Evolutionary conservation across 2,888 invertebrate genomes (phyloP).

Genomic region (Melinaea menophilus): DNA sequence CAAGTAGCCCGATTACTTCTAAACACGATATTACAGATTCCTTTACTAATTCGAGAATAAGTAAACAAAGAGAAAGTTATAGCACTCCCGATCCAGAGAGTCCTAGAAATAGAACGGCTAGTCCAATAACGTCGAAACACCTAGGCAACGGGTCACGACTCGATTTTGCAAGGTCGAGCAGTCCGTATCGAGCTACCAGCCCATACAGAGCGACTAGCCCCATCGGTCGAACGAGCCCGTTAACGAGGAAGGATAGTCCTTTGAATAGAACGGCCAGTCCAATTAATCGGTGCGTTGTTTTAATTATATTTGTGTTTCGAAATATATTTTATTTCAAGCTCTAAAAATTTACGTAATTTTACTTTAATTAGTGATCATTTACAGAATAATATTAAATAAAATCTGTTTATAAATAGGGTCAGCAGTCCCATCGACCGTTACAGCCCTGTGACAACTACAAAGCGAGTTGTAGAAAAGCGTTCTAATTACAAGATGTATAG

Average conservation of each 20-base stretch:
- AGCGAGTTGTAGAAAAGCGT: constrained; percentile 66
- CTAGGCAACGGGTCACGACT: constrained; percentile 71
- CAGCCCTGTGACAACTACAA: constrained; percentile 68
- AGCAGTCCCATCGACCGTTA: constrained; percentile 66
- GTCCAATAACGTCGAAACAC: constrained; percentile 75
- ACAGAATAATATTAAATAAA: neutral
- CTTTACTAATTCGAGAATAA: constrained; percentile 62
- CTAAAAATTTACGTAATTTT: neutral
- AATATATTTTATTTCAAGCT: no score
- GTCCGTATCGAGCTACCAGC: constrained; percentile 64
- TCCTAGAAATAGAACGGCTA: constrained; percentile 66
- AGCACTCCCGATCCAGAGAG: constrained; percentile 66
- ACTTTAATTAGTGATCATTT: neutral
- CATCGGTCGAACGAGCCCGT: constrained; percentile 75
- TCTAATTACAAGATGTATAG: constrained; percentile 72
- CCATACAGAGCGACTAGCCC: constrained; percentile 66
- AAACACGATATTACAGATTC: constrained; percentile 64
- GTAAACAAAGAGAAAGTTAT: constrained; percentile 57
- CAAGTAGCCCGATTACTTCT: constrained; percentile 1
- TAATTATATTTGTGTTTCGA: constrained; percentile 7
- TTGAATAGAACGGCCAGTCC: constrained; percentile 77
- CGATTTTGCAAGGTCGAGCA: constrained; percentile 68
- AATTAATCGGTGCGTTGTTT: constrained; percentile 63
- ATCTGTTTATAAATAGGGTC: constrained; percentile 44
- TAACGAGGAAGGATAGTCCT: constrained; percentile 72